phyloP scores from a whole-genome alignment of 2,113 vertebrate genomes.

The Raja brachyura region DNA sequence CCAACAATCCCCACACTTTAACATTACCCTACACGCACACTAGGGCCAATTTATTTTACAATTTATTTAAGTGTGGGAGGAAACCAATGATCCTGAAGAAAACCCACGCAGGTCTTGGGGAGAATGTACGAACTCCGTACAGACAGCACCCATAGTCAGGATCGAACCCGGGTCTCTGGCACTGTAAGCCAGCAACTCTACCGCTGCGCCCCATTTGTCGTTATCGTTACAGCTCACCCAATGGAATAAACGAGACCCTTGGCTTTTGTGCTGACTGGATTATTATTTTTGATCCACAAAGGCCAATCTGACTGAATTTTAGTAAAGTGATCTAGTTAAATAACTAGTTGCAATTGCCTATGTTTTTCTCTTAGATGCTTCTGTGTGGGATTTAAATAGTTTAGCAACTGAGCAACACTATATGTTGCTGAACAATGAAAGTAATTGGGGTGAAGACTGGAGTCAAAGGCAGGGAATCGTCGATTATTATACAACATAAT shows the following conservation, averaged over 20 bases:
- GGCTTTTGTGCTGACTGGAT: not conserved
- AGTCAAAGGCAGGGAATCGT: not conserved
- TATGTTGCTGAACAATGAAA: not conserved
- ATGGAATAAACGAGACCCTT: not conserved
- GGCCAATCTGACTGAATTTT: not conserved
- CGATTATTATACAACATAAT: not conserved
- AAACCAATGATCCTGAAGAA: no score
- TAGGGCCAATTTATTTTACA: no score
- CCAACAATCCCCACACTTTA: no score
- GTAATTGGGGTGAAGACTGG: not conserved
- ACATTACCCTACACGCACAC: no score
- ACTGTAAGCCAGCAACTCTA: no score
- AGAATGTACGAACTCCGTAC: no score
- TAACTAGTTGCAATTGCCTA: not conserved
- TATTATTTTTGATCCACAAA: not conserved
- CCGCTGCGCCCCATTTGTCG: no score
- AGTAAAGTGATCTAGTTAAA: not conserved
- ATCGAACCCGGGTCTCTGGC: no score
- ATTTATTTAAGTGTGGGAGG: no score
- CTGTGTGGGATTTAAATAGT: not conserved
- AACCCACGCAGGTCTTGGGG: no score
- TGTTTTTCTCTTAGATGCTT: not conserved
- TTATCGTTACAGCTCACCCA: not conserved
- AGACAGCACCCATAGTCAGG: no score
- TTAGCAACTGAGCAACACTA: no score